Evolutionary conservation across 2,113 vertebrate species (phyloP).

Genomic region (Leptodactylus fuscus): DNA sequence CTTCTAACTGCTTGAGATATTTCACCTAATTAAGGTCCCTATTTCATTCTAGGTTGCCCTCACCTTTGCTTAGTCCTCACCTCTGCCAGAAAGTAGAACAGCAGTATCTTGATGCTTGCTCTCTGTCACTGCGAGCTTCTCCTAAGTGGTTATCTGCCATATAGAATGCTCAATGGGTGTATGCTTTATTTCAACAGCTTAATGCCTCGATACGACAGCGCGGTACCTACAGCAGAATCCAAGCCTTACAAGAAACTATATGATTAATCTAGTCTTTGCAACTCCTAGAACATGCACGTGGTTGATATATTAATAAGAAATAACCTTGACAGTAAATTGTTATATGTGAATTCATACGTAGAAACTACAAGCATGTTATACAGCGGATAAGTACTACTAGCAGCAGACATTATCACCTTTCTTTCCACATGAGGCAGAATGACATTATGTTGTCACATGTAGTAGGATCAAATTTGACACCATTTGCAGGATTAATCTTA

Average conservation of each 20-base stretch:
- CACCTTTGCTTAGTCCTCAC: slow-evolving; percentile 35
- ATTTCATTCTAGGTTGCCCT: slow-evolving; percentile 22
- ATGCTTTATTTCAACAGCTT: background rate
- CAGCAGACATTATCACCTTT: background rate
- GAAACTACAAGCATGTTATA: no score
- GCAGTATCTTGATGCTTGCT: slow-evolving; percentile 39
- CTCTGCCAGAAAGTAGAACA: slow-evolving; percentile 27
- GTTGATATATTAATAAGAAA: no score
- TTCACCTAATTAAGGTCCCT: slow-evolving; percentile 42
- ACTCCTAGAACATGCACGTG: background rate
- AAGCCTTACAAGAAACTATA: background rate
- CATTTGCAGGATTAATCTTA: no score
- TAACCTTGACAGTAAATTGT: background rate
- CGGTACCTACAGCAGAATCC: background rate
- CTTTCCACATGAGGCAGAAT: background rate
- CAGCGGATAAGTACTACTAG: background rate
- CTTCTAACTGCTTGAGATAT: slow-evolving; percentile 22
- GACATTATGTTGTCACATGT: background rate
- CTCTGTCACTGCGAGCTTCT: slow-evolving; percentile 29
- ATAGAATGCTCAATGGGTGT: background rate
- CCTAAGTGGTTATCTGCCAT: slow-evolving; percentile 43
- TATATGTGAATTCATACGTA: background rate
- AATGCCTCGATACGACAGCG: background rate
- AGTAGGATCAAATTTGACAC: no score
- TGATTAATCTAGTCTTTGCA: no score